phyloP scores from a whole-genome alignment of 2,797 vertebrate species.

The Rhabdophis nuchalis region DNA sequence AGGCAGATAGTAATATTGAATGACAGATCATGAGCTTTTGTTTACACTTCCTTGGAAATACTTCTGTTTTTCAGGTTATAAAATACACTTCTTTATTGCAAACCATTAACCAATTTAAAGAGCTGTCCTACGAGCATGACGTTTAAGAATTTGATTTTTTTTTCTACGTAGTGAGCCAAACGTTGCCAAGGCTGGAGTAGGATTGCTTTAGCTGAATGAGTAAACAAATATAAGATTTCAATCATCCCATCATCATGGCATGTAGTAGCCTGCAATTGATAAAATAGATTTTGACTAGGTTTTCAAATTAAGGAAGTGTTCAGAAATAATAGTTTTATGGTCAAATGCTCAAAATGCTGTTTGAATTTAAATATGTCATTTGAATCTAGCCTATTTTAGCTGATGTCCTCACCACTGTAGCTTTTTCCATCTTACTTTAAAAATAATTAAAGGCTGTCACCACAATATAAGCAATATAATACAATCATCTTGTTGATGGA shows the following conservation, averaged over 20 bases:
- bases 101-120: not conserved
- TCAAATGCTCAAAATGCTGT: not conserved
- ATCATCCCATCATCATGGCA: not conserved
- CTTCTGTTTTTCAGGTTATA: not conserved
- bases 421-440: not conserved
- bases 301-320: not conserved
- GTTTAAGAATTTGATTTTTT: not conserved
- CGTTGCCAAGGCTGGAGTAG: not conserved
- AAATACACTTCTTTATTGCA: not conserved
- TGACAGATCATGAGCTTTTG: not conserved
- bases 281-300: not conserved
- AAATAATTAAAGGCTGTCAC: constrained; percentile 24
- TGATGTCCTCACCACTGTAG: not conserved
- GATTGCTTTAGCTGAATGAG: not conserved
- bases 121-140: not conserved
- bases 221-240: constrained; percentile 4
- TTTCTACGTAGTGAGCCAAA: not conserved
- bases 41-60: not conserved
- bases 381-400: not conserved
- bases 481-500: constrained; percentile 20
- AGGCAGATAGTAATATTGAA: not conserved
- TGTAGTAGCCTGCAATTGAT: not conserved
- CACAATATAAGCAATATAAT: constrained; percentile 19
- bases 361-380: not conserved
- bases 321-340: not conserved